Evolutionary conservation across 2,113 vertebrate genomes (phyloP), one percentile per base, ranked within the genome.

Genomic region (Megaptera novaeangliae): DNA sequence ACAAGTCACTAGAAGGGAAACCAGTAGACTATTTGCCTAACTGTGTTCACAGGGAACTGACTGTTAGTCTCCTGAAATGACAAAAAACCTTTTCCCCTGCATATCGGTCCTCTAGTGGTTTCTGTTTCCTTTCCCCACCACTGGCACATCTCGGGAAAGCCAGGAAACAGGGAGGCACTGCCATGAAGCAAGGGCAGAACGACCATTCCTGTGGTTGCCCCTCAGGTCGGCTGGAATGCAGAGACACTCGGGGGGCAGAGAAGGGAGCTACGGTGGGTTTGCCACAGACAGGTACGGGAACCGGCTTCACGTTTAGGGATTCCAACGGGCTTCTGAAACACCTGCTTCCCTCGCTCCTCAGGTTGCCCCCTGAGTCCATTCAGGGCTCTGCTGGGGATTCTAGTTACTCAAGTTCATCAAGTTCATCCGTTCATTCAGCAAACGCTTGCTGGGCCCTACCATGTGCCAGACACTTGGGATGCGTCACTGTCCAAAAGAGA

Each of bases 251-350:
- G 25, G 3, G 25, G 36, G 27, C 20, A 11, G 77, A 31, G 36
- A 8, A 21, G 8, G 57, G 68, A 12, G 14, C 31, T 6, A 10
- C 27, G 59, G 63, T 21, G 8, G 14, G 39, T 29, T 3, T 0
- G 0, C 31, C 34, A 15, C 15, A 1, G 61, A 23, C 5, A 15
- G n/a, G 34, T 27, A 27, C 9, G 27, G 80, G 27, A 39, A 3
- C 7, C 12, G 0, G 69, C 57, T 8, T 71, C 68, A 27, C 0
- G 1, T n/a, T 29, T 0, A n/a, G 21, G 59, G 29, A 46, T 21
- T 27, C 69, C 20, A 0, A 0, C 0, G 10, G 71, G 59, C n/a
- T 57, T 86, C 44, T 25, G 25, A 41, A 25, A n/a, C 4, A 1
- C 14, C 55, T 3, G 20, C 14, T 5, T 20, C n/a, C 66, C 17